Evolutionary conservation across 2,113 vertebrate species (phyloP).

Genomic region (Ahaetulla prasina): DNA sequence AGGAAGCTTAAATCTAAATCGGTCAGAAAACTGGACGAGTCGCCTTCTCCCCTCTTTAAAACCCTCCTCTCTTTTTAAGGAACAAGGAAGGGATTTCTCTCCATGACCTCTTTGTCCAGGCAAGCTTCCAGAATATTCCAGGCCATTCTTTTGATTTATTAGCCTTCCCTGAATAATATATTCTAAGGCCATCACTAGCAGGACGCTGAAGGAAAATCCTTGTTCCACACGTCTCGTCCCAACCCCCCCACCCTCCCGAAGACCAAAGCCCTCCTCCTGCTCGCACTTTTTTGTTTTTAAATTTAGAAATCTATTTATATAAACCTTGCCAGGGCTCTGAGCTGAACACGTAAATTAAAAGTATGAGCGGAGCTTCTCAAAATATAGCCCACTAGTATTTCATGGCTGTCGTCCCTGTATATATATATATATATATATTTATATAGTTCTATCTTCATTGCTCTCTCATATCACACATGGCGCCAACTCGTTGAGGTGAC

Average conservation of each 20-base stretch:
- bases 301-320: not conserved
- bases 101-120: slow-evolving; percentile 18
- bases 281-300: not conserved
- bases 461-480: not conserved
- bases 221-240: too few relatives aligned
- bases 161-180: accelerated
- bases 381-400: not conserved
- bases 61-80: not conserved
- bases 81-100: not conserved
- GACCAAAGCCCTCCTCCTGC: not conserved
- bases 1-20: not conserved
- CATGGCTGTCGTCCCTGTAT: not conserved
- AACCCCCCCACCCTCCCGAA: not conserved
- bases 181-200: not conserved
- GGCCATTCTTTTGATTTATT: accelerated
- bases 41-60: accelerated
- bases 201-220: not conserved
- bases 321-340: not conserved
- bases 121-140: not conserved
- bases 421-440: not conserved
- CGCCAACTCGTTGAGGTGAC: not conserved
- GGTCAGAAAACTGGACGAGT: not conserved
- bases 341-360: not conserved
- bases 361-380: not conserved
- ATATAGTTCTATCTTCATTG: not conserved